Evolutionary conservation across 2,797 vertebrate species (phyloP).

Genomic region (Melanotaenia boesemani): DNA sequence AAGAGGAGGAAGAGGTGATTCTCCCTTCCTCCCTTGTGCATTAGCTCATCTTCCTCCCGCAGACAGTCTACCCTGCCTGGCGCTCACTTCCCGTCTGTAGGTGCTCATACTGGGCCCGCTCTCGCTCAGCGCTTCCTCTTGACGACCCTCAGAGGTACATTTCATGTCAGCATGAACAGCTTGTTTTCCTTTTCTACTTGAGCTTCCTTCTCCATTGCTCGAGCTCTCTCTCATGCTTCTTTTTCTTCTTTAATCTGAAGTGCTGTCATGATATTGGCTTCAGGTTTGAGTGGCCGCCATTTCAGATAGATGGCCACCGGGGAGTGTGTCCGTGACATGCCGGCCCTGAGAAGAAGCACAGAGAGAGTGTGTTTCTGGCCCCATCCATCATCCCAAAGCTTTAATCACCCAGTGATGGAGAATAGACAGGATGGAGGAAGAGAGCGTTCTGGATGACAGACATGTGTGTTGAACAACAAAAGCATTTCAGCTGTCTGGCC

Average conservation of each 20-base stretch:
- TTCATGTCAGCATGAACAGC: constrained; percentile 77
- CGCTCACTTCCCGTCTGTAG: constrained; percentile 74
- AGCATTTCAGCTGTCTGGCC: constrained; percentile 27
- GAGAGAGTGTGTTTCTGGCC: constrained; percentile 60
- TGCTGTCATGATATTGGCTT: constrained; percentile 64
- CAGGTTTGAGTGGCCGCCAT: constrained; percentile 57
- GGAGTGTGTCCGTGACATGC: constrained; percentile 63
- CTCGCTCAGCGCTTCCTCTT: constrained; percentile 75
- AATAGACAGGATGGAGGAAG: constrained; percentile 65
- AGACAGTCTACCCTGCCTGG: constrained; percentile 57
- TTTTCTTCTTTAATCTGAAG: constrained; percentile 66
- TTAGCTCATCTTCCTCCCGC: constrained; percentile 70
- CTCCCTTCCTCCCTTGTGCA: constrained; percentile 63
- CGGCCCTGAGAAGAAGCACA: constrained; percentile 60
- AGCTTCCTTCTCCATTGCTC: constrained; percentile 44
- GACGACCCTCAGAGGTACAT: constrained; percentile 81
- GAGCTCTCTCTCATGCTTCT: constrained; percentile 38
- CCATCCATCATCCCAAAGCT: constrained; percentile 73
- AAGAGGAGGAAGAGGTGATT: constrained; percentile 64
- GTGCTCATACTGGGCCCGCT: constrained; percentile 59
- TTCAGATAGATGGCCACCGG: constrained; percentile 72
- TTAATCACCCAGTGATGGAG: constrained; percentile 79
- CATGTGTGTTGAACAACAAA: constrained; percentile 52
- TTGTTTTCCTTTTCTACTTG: constrained; percentile 73
- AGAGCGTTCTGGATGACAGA: constrained; percentile 64